Evolutionary conservation across 1,140 invertebrate species (phyloP).

Genomic region (Pseudobourletiella spinata): DNA sequence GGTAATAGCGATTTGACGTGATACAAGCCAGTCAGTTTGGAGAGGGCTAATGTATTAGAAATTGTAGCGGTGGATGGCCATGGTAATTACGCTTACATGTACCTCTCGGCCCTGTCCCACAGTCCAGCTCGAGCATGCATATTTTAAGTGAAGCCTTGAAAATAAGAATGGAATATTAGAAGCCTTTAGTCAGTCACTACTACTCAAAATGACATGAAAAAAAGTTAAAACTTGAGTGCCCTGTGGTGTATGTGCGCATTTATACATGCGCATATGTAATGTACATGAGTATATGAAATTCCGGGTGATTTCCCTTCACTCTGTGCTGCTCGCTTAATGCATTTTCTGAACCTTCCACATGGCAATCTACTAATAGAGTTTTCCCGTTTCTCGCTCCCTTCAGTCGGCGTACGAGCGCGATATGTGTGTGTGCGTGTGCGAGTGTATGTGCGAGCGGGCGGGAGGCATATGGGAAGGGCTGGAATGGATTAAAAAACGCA

Average conservation of each 20-base stretch:
- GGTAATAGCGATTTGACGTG: slow-evolving; percentile 32
- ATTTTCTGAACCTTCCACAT: slow-evolving; percentile 16
- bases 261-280: not conserved
- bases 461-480: slow-evolving; percentile 9
- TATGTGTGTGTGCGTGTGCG: too few relatives aligned
- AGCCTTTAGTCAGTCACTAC: too few relatives aligned
- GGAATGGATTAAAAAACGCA: slow-evolving; percentile 28
- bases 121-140: not conserved
- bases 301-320: not conserved
- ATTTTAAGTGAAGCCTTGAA: not conserved
- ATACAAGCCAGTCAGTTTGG: slow-evolving; percentile 10
- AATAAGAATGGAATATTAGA: not conserved
- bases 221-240: not conserved
- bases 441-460: too few relatives aligned
- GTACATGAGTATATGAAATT: not conserved
- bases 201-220: too few relatives aligned
- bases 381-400: not conserved
- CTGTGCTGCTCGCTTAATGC: not conserved
- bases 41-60: slow-evolving; percentile 18
- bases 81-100: too few relatives aligned
- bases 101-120: not conserved
- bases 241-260: too few relatives aligned
- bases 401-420: too few relatives aligned
- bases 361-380: slow-evolving; percentile 14
- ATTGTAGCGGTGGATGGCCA: not conserved